Base-by-base conservation (phyloP, 2,888 invertebrate species). In the Beris morrisii region DNA sequence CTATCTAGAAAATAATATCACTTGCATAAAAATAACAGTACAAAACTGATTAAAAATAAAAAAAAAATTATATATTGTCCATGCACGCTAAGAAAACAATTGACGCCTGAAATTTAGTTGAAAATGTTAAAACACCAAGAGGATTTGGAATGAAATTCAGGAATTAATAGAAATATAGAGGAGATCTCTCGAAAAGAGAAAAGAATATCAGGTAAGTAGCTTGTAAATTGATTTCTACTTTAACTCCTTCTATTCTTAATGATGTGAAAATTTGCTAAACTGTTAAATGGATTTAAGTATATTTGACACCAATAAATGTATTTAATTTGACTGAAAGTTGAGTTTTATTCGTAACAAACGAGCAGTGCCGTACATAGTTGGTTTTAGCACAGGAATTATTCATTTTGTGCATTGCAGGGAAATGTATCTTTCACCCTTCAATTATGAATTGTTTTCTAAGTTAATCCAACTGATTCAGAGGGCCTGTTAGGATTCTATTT, bases 201-300 rank as follows among this genome's bases (percentile, higher is more conserved):
- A 22, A 3, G 9, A 28, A 9, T 50, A 50, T 22, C 12, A 7
- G 15, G n/a, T 48, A 50, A 50, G 28, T 13, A 22, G 1, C 28
- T 4, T 59, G 12, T 12, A 48, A 30, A 59, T 50, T 50, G 52
- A 61, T 30, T 50, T 59, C 59, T 50, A 61, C 30, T 61, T 52
- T 50, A 61, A 61, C 61, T 61, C 61, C 22, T 15, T 43, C 38
- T 52, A 61, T 52, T 31, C 31, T 48, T 50, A 59, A 13, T 13
- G 6, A 12, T 22, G 38, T 52, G 61, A 50, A 61, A 15, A 52
- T 61, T 61, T 50, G 50, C 61, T 38, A 61, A 50, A 50, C 52
- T 61, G 61, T 61, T 61, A 61, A 61, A 61, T n/a, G 32, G n/a
- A 50, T 61, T 61, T 61, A 61, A 32, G 43, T 61, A 61, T 50